These are phyloP conservation scores for Pangasianodon gigas DNA, from an alignment of 2,113 vertebrate species.

Conservation along the genomic window DNA sequence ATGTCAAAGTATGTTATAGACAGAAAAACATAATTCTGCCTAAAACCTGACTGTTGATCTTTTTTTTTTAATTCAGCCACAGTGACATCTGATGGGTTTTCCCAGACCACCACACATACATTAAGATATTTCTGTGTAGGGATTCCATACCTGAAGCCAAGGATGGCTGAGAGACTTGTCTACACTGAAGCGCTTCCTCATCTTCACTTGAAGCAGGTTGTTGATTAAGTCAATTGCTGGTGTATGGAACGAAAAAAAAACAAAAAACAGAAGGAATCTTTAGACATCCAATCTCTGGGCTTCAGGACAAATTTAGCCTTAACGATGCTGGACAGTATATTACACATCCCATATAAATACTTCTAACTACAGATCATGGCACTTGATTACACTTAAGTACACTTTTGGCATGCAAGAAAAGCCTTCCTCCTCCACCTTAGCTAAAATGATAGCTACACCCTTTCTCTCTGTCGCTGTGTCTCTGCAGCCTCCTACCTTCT, in stretches of 20 bases:
- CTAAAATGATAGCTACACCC: conserved; percentile 18
- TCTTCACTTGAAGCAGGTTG: conserved; percentile 98
- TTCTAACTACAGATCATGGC: conserved; percentile 6
- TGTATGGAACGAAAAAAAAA: conserved; percentile 28
- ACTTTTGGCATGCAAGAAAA: conserved; percentile 19
- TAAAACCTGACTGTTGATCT: not conserved
- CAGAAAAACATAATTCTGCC: not conserved
- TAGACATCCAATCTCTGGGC: not conserved
- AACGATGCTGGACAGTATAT: not conserved
- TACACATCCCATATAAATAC: not conserved
- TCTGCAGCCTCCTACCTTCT: conserved; percentile 79
- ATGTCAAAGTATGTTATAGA: not conserved
- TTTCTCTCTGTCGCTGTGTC: conserved; percentile 4
- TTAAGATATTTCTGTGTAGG: not conserved
- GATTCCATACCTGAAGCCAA: conserved; percentile 89
- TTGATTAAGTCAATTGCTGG: conserved; percentile 97
- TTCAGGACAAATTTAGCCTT: not conserved
- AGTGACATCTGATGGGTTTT: not conserved
- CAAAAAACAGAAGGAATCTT: not conserved
- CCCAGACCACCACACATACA: not conserved
- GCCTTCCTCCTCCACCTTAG: conserved; percentile 10
- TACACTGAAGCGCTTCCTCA: conserved; percentile 97
- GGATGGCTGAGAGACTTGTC: conserved; percentile 98
- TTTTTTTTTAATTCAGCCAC: not conserved
- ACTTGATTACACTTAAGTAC: conserved; percentile 19